Percentiles rank a stretch among this genome's conserved stretches.
These are phyloP conservation scores for Zonotrichia leucophrys DNA, from an alignment of 2,113 vertebrate genomes.

Conservation along the genomic window DNA sequence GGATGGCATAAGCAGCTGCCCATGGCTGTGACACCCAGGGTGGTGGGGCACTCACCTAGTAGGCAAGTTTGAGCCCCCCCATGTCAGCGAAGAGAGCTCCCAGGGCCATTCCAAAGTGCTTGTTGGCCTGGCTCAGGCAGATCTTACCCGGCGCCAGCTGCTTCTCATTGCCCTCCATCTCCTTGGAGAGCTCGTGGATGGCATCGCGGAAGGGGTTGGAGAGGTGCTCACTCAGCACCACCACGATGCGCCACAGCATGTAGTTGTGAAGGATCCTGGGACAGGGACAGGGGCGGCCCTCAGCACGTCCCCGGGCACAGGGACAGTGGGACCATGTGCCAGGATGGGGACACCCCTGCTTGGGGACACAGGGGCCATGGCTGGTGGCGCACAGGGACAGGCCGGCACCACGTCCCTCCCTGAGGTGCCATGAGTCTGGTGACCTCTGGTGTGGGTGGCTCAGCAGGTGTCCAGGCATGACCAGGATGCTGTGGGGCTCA, in stretches of 20 bases:
- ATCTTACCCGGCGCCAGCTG: conserved; percentile 83
- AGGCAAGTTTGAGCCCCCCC: conserved; percentile 95
- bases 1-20: not conserved
- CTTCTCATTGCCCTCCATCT: conserved; percentile 93
- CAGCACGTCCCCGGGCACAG: not conserved
- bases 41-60: conserved; percentile 81
- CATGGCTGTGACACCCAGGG: not conserved
- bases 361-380: not conserved
- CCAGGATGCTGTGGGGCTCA: not conserved
- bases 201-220: conserved; percentile 91
- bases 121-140: conserved; percentile 95
- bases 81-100: conserved; percentile 96
- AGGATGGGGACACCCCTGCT: not conserved
- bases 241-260: conserved; percentile 96
- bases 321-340: rapidly evolving
- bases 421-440: not conserved
- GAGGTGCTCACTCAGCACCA: conserved; percentile 92
- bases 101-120: conserved; percentile 96
- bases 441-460: not conserved
- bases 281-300: not conserved
- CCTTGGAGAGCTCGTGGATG: conserved; percentile 93
- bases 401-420: not conserved
- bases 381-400: not conserved
- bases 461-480: rapidly evolving
- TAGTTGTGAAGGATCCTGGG: conserved; percentile 95